These are phyloP conservation scores for Oreochromis mossambicus DNA, from an alignment of 2,797 vertebrate species.

Conservation along the genomic window DNA sequence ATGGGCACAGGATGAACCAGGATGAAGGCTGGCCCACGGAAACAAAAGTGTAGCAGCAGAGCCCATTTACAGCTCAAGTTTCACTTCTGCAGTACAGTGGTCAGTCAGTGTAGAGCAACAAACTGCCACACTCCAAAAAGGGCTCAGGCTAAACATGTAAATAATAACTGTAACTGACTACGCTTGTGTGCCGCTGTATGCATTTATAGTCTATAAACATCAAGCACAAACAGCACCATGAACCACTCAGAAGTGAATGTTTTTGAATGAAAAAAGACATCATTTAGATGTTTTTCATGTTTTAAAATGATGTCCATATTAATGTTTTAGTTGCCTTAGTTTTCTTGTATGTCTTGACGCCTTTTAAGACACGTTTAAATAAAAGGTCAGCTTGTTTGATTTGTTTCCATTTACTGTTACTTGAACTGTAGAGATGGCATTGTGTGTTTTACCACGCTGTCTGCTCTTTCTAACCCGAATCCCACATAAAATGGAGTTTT, in stretches of 20 bases:
- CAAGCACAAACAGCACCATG: background rate
- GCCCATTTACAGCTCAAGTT: background rate
- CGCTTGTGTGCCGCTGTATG: background rate
- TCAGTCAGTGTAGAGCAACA: background rate
- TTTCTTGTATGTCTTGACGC: background rate
- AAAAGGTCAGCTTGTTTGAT: background rate
- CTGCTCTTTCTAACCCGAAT: slow-evolving; percentile 28
- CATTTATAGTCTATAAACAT: background rate
- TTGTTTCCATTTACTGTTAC: background rate
- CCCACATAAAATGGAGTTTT: slow-evolving; percentile 23
- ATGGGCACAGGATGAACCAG: slow-evolving; percentile 49
- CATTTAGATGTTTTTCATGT: background rate
- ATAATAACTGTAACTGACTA: background rate
- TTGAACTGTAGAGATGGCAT: background rate
- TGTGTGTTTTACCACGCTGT: background rate
- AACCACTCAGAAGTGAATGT: background rate
- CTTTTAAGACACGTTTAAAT: background rate
- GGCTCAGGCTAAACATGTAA: background rate
- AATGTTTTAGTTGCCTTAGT: background rate
- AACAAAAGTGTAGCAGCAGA: slow-evolving; percentile 14
- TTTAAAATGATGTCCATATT: background rate
- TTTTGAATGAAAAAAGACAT: background rate
- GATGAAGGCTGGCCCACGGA: slow-evolving; percentile 29
- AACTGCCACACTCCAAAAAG: background rate
- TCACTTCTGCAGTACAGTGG: background rate